phyloP scores from a whole-genome alignment of 2,888 invertebrate species.

The Euphydryas editha region DNA sequence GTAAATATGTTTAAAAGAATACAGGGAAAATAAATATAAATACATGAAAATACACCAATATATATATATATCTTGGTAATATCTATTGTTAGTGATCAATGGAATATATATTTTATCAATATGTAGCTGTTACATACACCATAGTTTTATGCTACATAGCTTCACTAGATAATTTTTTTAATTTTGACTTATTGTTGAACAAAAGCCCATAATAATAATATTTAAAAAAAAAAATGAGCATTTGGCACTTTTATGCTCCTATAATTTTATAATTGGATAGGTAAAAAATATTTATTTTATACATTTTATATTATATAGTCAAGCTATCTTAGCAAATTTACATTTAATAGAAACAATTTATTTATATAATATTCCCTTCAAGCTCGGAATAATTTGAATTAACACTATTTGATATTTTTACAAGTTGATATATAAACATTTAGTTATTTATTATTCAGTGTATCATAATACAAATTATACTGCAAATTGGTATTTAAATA shows the following conservation, averaged over 20 bases:
- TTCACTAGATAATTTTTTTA: conserved; percentile 12
- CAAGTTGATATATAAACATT: not conserved
- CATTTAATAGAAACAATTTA: conserved; percentile 21
- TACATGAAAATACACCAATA: not conserved
- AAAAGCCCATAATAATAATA: not conserved
- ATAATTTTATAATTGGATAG: conserved; percentile 1
- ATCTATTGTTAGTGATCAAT: conserved; percentile 7
- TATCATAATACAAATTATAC: not conserved
- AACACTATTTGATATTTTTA: conserved; percentile 10
- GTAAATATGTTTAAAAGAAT: not conserved
- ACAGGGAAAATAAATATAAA: conserved; percentile 3
- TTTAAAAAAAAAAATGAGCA: not conserved
- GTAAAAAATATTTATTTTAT: not conserved
- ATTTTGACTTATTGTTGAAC: not conserved
- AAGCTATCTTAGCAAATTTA: conserved; percentile 33
- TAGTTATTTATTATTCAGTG: not conserved
- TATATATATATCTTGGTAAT: conserved; percentile 17
- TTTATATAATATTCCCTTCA: not conserved
- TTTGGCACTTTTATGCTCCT: conserved; percentile 18
- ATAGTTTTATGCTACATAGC: conserved; percentile 15
- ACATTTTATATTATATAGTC: conserved; percentile 20
- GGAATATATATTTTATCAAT: conserved; percentile 5
- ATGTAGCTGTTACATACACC: conserved; percentile 7
- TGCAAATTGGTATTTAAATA: not conserved
- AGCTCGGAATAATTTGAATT: conserved; percentile 4